Evolutionary conservation across 2,113 vertebrate species (phyloP), one percentile per base, ranked within the genome.

Genomic region (Toxotes jaculatrix): DNA sequence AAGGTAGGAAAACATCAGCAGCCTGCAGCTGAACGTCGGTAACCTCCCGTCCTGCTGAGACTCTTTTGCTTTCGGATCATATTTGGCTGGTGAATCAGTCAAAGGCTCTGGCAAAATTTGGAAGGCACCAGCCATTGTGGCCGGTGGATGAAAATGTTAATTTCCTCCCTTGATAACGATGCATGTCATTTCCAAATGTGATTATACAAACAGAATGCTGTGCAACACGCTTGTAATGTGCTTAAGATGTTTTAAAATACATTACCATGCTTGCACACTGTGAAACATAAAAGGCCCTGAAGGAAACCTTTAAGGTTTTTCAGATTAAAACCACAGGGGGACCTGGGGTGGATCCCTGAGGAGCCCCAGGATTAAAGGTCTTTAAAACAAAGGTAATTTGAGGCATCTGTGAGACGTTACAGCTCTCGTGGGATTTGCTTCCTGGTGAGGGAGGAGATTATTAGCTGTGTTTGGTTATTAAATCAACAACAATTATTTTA

Each of bases 171-270:
- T 79, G 82, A 89, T 91, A 87, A 89, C 85, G 90, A 56, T 66
- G 89, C 90, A 77, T 89, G 83, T 90, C 84, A 47, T 72, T 74
- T 85, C 71, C 72, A 91, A 92, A 92, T 85, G 89, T 91, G 91
- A 92, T 91, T 93, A 91, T 32, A 43, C 27, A 10, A 51, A 85
- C 83, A 91, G 86, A 92, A 91, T 87, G 87, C 61, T 49, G 79
- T 23, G 76, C n/a, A 62, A 68, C 74, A 85, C 36, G 83, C 88
- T 53, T 57, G 38, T 91, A 93, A 93, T 88, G 85, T 59, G 90
- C 88, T 92, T 92, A 91, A 69, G 86, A 90, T 80, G 77, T 87
- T 89, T 90, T 83, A 86, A 88, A 86, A 88, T 14, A 74, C 80
- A 85, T 61, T 27, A 75, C 60, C 45, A 14, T 62, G 71, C 5